These are phyloP conservation scores for Varanus komodoensis DNA, from an alignment of 2,113 vertebrate genomes.

Conservation along the genomic window DNA sequence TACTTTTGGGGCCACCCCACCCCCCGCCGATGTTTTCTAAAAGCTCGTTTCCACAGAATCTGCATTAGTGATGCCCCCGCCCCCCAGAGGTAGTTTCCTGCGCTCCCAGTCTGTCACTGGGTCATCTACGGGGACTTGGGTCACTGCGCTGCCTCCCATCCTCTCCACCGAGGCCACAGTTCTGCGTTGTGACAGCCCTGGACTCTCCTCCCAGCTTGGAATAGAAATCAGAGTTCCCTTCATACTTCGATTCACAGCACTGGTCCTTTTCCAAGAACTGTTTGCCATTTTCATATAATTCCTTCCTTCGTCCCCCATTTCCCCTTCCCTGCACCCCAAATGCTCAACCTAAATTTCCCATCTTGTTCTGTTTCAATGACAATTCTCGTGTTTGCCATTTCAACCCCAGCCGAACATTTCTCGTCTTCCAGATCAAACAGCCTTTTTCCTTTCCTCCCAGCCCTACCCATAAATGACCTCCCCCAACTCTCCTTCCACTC, in stretches of 20 bases:
- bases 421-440: slow-evolving; percentile 55
- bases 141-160: neutral
- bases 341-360: slow-evolving; percentile 78
- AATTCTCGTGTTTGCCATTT: slow-evolving; percentile 69
- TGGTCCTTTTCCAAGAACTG: slow-evolving; percentile 67
- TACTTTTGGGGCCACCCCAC: neutral
- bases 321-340: slow-evolving; percentile 70
- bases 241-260: slow-evolving; percentile 82
- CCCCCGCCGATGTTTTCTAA: neutral
- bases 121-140: neutral
- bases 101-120: neutral
- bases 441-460: neutral
- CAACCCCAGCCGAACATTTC: slow-evolving; percentile 67
- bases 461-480: slow-evolving; percentile 49
- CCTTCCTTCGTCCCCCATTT: slow-evolving; percentile 43
- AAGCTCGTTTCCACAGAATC: too few species aligned
- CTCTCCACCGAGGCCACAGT: neutral
- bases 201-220: neutral
- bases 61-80: neutral
- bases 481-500: slow-evolving; percentile 41
- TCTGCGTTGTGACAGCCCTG: slow-evolving; percentile 62
- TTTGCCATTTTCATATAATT: slow-evolving; percentile 60
- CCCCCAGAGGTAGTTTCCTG: neutral
- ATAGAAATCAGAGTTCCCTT: slow-evolving; percentile 60
- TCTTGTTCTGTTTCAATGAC: slow-evolving; percentile 85